These are phyloP conservation scores for Drosophila neocordata DNA, from an alignment of 1,140 invertebrate species.

Conservation along the genomic window DNA sequence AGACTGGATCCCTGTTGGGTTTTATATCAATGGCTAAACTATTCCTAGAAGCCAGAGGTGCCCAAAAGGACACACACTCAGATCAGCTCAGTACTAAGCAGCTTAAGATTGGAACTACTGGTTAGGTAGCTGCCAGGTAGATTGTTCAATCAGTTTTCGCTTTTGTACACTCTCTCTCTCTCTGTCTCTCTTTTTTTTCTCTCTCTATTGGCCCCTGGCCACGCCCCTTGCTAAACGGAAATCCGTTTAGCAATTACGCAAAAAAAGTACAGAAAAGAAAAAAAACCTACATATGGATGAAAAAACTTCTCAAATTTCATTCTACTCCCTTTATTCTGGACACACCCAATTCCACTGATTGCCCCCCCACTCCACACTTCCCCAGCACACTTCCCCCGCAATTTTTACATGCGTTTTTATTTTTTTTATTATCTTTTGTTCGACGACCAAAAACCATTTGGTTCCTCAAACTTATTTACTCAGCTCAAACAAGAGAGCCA, in stretches of 20 bases:
- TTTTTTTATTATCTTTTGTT: conserved; percentile 72
- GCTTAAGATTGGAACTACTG: conserved; percentile 50
- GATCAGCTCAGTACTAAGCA: conserved; percentile 50
- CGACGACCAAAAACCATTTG: conserved; percentile 46
- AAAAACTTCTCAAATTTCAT: conserved; percentile 65
- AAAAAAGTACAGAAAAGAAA: conserved; percentile 30
- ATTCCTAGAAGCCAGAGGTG: conserved; percentile 56
- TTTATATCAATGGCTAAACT: conserved; percentile 79
- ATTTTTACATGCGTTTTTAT: conserved; percentile 16
- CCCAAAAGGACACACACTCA: neutral
- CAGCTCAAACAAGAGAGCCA: conserved; percentile 28
- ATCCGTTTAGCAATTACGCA: conserved; percentile 73
- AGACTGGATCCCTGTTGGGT: conserved; percentile 69
- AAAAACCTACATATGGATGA: neutral
- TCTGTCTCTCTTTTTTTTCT: neutral
- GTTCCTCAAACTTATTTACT: conserved; percentile 56
- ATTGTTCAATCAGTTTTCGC: conserved; percentile 55
- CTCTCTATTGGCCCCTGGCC: conserved; percentile 20
- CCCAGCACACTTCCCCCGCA: neutral
- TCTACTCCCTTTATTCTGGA: conserved; percentile 45
- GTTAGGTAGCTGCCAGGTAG: conserved; percentile 10
- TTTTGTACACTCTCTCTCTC: neutral
- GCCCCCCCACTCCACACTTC: conserved; percentile 10
- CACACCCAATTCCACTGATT: conserved; percentile 50
- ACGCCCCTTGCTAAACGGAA: conserved; percentile 72